Base-by-base conservation (phyloP, 2,888 invertebrate species). In the Acronicta aceris region DNA sequence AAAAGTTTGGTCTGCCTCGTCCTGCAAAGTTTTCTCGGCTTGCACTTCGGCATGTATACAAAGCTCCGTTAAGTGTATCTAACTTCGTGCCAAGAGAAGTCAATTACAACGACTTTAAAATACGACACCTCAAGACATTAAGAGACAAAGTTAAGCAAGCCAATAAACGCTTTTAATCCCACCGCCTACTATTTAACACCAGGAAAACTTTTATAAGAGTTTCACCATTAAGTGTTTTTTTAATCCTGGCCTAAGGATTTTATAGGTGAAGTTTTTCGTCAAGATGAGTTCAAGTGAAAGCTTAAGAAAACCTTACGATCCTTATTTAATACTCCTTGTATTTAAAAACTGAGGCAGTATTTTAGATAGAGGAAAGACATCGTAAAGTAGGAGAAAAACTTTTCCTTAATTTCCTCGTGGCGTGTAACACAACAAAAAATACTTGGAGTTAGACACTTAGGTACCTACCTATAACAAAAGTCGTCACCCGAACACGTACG, bases 31-130 rank as follows among this genome's bases (percentile, higher is more conserved):
- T 79, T 67, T 56, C 41, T 54, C 51, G 56, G 66, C 72, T 68
- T 80, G 79, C 74, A 72, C 67, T 76, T 79, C 76, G 76, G 58
- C 67, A 68, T 72, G 71, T 74, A 73, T 49, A 72, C 74, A 73
- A 72, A 82, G 82, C 81, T 75, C 67, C 57, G 66, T 75, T 73
- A 78, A 80, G 75, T 77, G 75, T 80, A 76, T 75, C 74, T 74
- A 83, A 83, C 78, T 82, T 82, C 54, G 64, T 72, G 76, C 74
- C 71, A 75, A 68, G 76, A 78, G 81, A 81, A 83, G 82, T 85
- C 83, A 85, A 86, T 87, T 86, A 85, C 81, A 83, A 78, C 75
- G 78, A 81, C 82, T 85, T 82, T 83, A 81, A 84, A 84, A 83
- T 81, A 81, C 82, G 85, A 85, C 81, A 86, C 86, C 84, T 83